phyloP scores from a whole-genome alignment of 2,888 invertebrate species.

The Oasisia sp. region DNA sequence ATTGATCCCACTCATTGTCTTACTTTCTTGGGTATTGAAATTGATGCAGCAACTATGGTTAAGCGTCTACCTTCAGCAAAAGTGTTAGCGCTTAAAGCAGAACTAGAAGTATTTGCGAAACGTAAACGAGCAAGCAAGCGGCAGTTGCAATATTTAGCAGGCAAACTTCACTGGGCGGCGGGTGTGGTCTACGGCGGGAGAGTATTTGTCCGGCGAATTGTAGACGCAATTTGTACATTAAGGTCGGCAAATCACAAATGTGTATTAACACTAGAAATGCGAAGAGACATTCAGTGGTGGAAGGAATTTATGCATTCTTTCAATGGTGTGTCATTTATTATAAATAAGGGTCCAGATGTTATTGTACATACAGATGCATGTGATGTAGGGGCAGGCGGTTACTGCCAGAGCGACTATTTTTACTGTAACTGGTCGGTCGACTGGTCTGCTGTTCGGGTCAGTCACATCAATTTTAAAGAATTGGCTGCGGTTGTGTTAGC shows the following conservation, averaged over 20 bases:
- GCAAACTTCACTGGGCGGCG: not conserved
- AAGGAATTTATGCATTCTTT: not conserved
- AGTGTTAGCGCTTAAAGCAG: not conserved
- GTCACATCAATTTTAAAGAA: too few species aligned
- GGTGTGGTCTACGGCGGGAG: not conserved
- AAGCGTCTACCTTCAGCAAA: not conserved
- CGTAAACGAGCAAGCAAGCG: not conserved
- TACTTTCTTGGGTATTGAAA: not conserved
- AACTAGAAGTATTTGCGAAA: not conserved
- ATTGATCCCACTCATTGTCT: not conserved
- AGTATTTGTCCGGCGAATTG: not conserved
- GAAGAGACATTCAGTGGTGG: not conserved
- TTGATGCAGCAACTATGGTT: not conserved
- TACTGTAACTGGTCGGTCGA: not conserved
- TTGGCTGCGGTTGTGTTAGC: too few species aligned
- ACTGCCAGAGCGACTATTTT: not conserved
- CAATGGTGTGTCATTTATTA: not conserved
- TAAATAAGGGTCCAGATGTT: too few species aligned
- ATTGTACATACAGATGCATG: not conserved
- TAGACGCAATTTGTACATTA: not conserved
- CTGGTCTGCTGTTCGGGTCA: too few species aligned
- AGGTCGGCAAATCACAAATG: not conserved
- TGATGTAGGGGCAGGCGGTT: not conserved
- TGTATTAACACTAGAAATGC: not conserved
- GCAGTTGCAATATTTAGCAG: not conserved